Evolutionary conservation across 2,113 vertebrate species (phyloP), one percentile per base, ranked within the genome.

Genomic region (Bothrops jararaca): DNA sequence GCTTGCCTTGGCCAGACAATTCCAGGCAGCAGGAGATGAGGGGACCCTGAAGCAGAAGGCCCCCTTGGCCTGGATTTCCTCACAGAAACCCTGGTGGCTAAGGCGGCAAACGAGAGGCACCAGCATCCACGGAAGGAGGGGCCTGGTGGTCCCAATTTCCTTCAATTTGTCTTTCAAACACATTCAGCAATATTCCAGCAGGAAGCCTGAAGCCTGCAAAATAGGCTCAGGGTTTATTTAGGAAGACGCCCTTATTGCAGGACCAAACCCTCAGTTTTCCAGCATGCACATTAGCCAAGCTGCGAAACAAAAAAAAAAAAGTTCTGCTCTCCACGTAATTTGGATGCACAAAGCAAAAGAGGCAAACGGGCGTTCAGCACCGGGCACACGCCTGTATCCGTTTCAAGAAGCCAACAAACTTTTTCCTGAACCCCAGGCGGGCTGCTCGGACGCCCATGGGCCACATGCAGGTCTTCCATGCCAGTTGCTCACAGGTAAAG

Each of bases 311-410:
- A 48, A 0, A 48, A 48, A 52, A 9, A 26, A 45, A 34, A 52
- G 0, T 3, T 52, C 64, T 15, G 64, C 64, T 87, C 54, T 87
- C 56, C 29, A 23, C 3, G 29, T 64, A 10, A 26, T 87, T 50
- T 64, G n/a, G 24, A 93, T 93, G 95, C 95, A 95, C 94, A 95
- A 91, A 90, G 64, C 64, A 74, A 53, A 80, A 90, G 29, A 80
- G 1, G 3, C 26, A 24, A 34, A 50, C 18, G 4, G 13, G 42
- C 42, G 13, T 26, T 57, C 29, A n/a, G 45, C 8, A 13, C 18
- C n/a, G 1, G 86, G 48, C 34, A 29, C 45, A 39, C 48, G 18
- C 85, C 29, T 24, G 91, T 39, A 39, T 8, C 85, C 5, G 5
- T 85, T 87, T 15, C 42, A 39, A 15, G 18, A 0, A 3, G 42